Evolutionary conservation across 2,113 vertebrate genomes (phyloP).

Genomic region (Himantopus leucocephalus): DNA sequence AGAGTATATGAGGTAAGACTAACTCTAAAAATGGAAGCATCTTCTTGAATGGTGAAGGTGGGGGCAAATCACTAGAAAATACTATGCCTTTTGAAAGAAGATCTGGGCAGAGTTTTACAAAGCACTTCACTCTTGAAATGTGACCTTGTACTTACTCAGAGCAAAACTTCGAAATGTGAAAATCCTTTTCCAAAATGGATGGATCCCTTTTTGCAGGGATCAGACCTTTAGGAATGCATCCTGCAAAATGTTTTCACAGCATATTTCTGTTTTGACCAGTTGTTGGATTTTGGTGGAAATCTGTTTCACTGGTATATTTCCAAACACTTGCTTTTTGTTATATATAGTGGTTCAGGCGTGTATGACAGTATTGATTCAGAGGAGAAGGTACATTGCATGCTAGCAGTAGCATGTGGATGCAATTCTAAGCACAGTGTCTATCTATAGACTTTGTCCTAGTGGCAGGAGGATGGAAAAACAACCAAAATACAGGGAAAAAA

Average conservation of each 20-base stretch:
- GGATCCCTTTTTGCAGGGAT: background rate
- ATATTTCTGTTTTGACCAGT: background rate
- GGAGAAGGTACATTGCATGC: background rate
- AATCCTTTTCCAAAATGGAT: background rate
- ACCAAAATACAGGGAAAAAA: background rate
- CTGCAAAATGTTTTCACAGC: background rate
- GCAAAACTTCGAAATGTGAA: background rate
- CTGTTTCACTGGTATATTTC: background rate
- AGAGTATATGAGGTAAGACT: constrained; percentile 81
- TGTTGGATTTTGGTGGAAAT: background rate
- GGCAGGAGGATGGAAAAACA: background rate
- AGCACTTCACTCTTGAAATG: background rate
- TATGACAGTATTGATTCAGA: background rate
- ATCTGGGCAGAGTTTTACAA: background rate
- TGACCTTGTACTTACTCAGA: background rate
- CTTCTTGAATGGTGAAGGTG: background rate
- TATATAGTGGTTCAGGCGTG: background rate
- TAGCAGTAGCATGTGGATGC: background rate
- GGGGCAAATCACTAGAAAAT: background rate
- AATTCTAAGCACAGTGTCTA: background rate
- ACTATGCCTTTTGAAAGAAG: background rate
- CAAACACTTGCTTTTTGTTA: background rate
- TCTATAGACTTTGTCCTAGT: background rate
- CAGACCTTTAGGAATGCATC: background rate
- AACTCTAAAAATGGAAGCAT: background rate